Base-by-base conservation (phyloP, 2,797 vertebrate species). In the Sebastolobus altivelis region DNA sequence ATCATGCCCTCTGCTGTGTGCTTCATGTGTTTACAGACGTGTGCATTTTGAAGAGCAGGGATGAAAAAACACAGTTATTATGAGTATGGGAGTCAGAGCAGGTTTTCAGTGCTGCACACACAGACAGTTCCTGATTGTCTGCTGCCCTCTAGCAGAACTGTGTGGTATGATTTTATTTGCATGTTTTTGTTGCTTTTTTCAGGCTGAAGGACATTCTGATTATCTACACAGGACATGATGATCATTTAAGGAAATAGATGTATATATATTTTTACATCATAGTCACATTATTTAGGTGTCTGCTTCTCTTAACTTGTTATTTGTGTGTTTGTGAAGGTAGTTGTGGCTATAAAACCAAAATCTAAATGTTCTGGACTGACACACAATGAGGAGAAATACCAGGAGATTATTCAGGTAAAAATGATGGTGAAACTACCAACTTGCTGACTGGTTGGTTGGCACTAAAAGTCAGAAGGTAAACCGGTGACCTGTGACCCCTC, bases 141-240 rank as follows among this genome's bases (percentile, higher is more conserved):
- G 43, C 43, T 66, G 65, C 43, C 49, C 49, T 37, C 66, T 55
- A 68, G 65, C 65, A 54, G 27, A 4, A 9, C 65, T 66, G 11
- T 31, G 4, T 52, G 43, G 18, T 12, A 49, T 4, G 12, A 43
- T 18, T 13, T 20, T 12, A 31, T 29, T 40, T 22, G 1, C 22
- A 65, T 2, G 35, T 18, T 29, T 43, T 18, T 49, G 43, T 3
- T 49, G 43, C 16, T 20, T 49, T 40, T 66, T 49, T 49, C 10
- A 46, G 27, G 16, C 22, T 66, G 7, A 25, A 40, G 1, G 18
- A n/a, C 18, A n/a, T 65, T 27, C 22, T 65, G n/a, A 40, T 16
- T 62, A 65, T 40, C 61, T 27, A 40, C 62, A 43, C 37, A 40
- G 9, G 6, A 49, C 46, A 43, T 4, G 46, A 43, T 6, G 0